These are phyloP conservation scores for Priocnemis perturbator DNA, from an alignment of 2,888 invertebrate genomes.

Conservation along the genomic window DNA sequence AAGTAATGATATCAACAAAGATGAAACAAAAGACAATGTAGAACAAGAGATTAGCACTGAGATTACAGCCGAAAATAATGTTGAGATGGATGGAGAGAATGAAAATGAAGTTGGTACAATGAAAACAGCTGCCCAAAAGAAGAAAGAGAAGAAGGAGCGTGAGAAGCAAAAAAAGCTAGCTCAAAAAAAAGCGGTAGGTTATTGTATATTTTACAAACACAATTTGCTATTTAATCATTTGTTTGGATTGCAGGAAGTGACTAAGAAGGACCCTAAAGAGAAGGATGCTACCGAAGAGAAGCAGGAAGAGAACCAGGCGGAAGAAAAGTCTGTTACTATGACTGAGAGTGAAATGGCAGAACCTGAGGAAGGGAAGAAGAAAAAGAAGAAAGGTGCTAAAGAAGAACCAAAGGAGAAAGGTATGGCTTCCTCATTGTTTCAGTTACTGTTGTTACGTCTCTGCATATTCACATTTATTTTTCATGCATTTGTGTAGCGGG, in stretches of 20 bases:
- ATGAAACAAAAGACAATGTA: constrained; percentile 51
- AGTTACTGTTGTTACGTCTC: constrained; percentile 3
- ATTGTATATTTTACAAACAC: constrained; percentile 7
- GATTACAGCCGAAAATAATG: constrained; percentile 30
- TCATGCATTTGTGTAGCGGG: constrained; percentile 53
- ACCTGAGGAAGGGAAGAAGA: constrained; percentile 74
- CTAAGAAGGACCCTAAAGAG: constrained; percentile 14
- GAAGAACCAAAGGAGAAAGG: constrained; percentile 76
- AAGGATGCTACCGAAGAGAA: constrained; percentile 43
- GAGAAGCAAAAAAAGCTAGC: constrained; percentile 86
- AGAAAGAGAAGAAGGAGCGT: constrained; percentile 91
- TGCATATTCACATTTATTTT: constrained; percentile 16
- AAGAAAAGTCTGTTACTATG: constrained; percentile 35
- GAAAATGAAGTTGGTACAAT: constrained; percentile 79
- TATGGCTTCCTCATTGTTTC: constrained; percentile 28
- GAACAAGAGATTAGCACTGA: constrained; percentile 17
- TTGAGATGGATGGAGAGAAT: constrained; percentile 64
- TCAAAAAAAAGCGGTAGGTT: constrained; percentile 78
- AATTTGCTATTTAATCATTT: constrained; percentile 4
- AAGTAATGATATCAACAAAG: constrained; percentile 72
- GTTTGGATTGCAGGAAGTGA: constrained; percentile 32
- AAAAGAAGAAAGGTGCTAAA: constrained; percentile 76
- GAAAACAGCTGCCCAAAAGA: constrained; percentile 91
- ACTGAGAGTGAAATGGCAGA: constrained; percentile 68
- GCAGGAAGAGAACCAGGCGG: constrained; percentile 35